These are phyloP conservation scores for Lepeophtheirus salmonis DNA, from an alignment of 1,140 invertebrate genomes.

Conservation along the genomic window DNA sequence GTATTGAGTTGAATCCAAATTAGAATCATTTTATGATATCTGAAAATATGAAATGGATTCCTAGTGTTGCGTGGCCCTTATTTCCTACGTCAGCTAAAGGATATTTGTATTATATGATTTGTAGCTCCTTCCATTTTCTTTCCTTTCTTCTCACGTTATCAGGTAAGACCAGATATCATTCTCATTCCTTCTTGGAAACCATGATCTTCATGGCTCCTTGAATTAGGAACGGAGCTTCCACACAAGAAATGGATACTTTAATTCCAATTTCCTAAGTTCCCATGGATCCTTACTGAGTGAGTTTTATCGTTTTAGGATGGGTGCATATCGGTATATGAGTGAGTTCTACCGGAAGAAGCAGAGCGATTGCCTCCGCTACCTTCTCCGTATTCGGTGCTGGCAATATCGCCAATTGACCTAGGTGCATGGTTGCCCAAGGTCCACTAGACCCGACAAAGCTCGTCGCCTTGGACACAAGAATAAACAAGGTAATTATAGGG, in stretches of 20 bases:
- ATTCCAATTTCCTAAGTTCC: not conserved
- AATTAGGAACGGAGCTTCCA: no score
- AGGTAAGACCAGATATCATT: not conserved
- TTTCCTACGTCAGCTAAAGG: no score
- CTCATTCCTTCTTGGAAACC: not conserved
- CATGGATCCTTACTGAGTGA: not conserved
- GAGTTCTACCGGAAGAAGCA: slow-evolving; percentile 99
- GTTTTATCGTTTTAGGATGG: slow-evolving; percentile 44
- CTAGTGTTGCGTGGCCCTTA: no score
- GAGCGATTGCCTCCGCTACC: slow-evolving; percentile 82
- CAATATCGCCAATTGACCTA: slow-evolving; percentile 91
- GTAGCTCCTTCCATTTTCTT: not conserved
- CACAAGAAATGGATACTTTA: not conserved
- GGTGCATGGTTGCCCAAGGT: slow-evolving; percentile 77
- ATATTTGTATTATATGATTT: no score
- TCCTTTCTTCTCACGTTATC: not conserved
- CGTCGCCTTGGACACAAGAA: slow-evolving; percentile 86
- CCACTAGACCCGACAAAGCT: slow-evolving; percentile 95
- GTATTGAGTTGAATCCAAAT: no score
- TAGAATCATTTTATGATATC: no score
- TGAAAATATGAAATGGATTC: no score
- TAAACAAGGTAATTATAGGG: slow-evolving; percentile 86
- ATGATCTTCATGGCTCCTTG: no score
- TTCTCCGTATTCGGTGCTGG: slow-evolving; percentile 87
- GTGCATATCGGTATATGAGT: slow-evolving; percentile 98